Conservation (phyloP, 2,113 vertebrate species). For the Cranoglanis bouderius region DNA sequence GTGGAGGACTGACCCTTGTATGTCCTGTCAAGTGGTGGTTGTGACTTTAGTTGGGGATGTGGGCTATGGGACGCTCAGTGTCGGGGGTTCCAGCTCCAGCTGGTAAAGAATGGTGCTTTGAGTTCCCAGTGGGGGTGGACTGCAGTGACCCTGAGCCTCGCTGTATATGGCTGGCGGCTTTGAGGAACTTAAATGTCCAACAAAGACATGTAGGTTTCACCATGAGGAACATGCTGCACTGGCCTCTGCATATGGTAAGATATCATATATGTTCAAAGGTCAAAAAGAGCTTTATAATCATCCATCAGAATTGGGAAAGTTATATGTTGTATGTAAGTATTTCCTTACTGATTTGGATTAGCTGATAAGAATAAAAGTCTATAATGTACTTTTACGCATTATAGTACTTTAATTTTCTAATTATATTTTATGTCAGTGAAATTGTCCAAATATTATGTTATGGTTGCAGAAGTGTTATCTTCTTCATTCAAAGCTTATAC, state of each 20-base stretch:
- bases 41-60: constrained; percentile 32
- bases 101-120: constrained; percentile 77
- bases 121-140: constrained; percentile 87
- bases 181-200: constrained; percentile 61
- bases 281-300: neutral
- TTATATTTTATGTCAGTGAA: neutral
- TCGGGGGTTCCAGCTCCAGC: constrained; percentile 62
- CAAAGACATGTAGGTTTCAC: constrained; percentile 52
- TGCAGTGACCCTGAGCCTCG: constrained; percentile 86
- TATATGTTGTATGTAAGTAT: neutral
- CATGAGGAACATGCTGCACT: constrained; percentile 55
- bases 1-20: constrained; percentile 56
- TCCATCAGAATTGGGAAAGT: neutral
- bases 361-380: neutral
- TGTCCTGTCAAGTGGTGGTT: neutral
- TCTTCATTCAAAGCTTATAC: neutral
- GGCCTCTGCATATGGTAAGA: constrained; percentile 66
- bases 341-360: neutral
- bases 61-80: constrained; percentile 25
- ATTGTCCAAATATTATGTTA: neutral
- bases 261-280: neutral
- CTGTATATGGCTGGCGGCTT: constrained; percentile 87
- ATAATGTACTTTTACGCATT: neutral
- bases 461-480: neutral
- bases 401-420: neutral